These are phyloP conservation scores for Monarcha castaneiventris DNA, from an alignment of 2,113 vertebrate species.

Conservation along the genomic window DNA sequence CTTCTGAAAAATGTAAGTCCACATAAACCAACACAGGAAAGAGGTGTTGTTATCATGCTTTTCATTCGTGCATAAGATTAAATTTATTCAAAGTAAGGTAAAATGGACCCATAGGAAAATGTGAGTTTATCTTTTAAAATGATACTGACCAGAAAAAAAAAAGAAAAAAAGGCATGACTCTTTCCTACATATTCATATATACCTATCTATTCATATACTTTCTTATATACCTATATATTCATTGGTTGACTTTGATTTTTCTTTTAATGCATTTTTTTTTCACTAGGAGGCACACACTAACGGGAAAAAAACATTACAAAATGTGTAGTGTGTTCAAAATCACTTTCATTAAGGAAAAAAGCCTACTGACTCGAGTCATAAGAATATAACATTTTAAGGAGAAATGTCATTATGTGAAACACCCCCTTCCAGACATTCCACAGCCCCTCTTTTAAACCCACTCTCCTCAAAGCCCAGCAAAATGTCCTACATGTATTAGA, in stretches of 20 bases:
- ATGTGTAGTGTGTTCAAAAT: not conserved
- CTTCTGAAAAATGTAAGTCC: not conserved
- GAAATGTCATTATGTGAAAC: not conserved
- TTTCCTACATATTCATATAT: not conserved
- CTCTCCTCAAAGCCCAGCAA: not conserved
- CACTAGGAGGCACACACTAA: not conserved
- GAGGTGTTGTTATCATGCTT: not conserved
- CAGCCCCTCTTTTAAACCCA: not conserved
- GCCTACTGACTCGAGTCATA: not conserved
- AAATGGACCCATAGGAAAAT: not conserved
- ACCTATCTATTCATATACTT: too few species aligned
- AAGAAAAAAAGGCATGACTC: accelerated
- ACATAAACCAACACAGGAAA: not conserved
- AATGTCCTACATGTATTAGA: not conserved
- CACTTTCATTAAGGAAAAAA: not conserved
- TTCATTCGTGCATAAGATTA: not conserved
- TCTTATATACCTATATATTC: too few species aligned
- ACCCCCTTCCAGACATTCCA: not conserved
- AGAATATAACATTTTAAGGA: not conserved
- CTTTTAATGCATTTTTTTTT: not conserved
- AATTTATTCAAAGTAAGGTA: not conserved
- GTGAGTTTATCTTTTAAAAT: not conserved
- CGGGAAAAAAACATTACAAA: not conserved
- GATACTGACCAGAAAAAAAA: not conserved
- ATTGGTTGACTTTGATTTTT: not conserved